Base-by-base conservation (phyloP, 2,797 vertebrate species). In the Crenichthys baileyi region DNA sequence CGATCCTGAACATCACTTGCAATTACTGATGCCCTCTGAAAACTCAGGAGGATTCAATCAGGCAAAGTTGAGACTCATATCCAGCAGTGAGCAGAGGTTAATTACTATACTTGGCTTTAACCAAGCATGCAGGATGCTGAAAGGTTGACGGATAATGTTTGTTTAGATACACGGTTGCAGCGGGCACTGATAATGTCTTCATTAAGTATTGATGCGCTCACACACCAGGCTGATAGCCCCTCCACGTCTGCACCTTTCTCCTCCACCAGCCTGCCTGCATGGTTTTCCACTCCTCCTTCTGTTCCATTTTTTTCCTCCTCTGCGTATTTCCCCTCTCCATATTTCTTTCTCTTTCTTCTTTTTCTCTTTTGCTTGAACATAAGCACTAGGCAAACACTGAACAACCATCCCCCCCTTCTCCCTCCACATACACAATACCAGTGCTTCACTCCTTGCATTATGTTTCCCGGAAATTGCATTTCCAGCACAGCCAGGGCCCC, bases 401-500 rank as follows among this genome's bases (percentile, higher is more conserved):
- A 75, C 77, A 1, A 68, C 72, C 80, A 73, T 55, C 79, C 76
- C 46, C 44, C 51, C 58, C 11, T 39, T 26, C 58, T 26, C 73
- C 1, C 22, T 58, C 24, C 79, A 70, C 58, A 73, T 78, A 46
- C 76, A 67, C 78, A 31, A 73, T 3, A 70, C 50, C 85, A 88
- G 85, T 91, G 92, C 87, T 93, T 94, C 91, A 90, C 92, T 95
- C 89, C 88, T 89, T 88, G 91, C 94, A 95, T 96, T 95, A 95
- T 95, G 94, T 95, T 94, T 94, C 93, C 94, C 93, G 94, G 95
- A 95, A 96, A 96, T 95, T 95, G 95, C 94, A 95, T 96, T 95
- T 96, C 91, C 95, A 95, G 93, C 93, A 91, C 95, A 95, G 94
- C 93, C 93, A 94, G 95, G 91, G 94, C 93, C 92, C 94, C 95